Percentiles rank a stretch among this genome's conserved stretches.
Evolutionary conservation across 2,888 invertebrate genomes (phyloP).

Genomic region (Electrophaes corylata): DNA sequence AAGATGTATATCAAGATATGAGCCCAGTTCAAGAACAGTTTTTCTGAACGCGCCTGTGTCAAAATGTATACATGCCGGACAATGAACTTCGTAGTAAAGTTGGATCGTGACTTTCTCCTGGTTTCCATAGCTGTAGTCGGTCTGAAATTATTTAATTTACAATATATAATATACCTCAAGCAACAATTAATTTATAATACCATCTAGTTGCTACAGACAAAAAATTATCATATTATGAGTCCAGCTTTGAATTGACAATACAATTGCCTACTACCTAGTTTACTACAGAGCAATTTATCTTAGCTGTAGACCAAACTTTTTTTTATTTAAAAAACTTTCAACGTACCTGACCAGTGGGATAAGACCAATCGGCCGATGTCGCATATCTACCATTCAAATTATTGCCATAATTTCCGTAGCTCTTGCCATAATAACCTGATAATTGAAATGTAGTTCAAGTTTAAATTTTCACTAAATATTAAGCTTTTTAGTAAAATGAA

Average conservation of each 20-base stretch:
- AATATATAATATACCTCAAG: too few relatives aligned
- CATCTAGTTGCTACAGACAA: too few relatives aligned
- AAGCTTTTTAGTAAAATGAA: too few relatives aligned
- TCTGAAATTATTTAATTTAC: constrained; percentile 11
- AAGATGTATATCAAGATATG: constrained; percentile 85
- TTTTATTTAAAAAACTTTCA: neutral
- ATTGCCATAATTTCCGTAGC: constrained; percentile 1
- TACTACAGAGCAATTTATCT: too few relatives aligned
- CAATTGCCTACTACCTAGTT: too few relatives aligned
- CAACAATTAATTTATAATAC: too few relatives aligned
- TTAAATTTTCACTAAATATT: neutral
- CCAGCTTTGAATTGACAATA: too few relatives aligned
- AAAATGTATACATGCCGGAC: constrained; percentile 90
- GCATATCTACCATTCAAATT: neutral
- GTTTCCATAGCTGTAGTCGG: neutral
- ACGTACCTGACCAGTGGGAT: neutral
- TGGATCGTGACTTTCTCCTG: constrained; percentile 41
- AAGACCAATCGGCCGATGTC: neutral
- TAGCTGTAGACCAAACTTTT: too few relatives aligned
- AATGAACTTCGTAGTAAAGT: constrained; percentile 90
- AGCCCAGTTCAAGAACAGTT: constrained; percentile 82
- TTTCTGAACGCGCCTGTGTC: constrained; percentile 86
- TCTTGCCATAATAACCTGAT: constrained; percentile 7
- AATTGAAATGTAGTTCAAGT: neutral
- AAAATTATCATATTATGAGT: too few relatives aligned